phyloP scores from a whole-genome alignment of 2,797 vertebrate species.

The Emydoidea blandingii region DNA sequence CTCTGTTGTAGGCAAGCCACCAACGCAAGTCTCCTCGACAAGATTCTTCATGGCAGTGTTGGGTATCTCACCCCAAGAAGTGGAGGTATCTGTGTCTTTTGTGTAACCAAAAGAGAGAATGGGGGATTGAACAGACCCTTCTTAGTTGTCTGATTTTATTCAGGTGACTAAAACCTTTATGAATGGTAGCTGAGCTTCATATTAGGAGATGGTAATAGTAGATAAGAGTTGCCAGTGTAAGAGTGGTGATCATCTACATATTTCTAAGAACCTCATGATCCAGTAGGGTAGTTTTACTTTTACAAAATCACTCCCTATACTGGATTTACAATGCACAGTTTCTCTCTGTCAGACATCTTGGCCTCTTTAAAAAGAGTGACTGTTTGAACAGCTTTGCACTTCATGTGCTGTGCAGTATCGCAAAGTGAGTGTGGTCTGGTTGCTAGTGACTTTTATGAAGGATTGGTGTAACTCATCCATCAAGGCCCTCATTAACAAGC shows the following conservation, averaged over 20 bases:
- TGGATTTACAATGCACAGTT: neutral
- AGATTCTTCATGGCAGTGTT: constrained; percentile 95
- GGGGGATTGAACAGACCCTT: neutral
- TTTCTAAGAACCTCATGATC: neutral
- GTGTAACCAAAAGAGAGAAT: neutral
- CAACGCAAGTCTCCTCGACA: constrained; percentile 93
- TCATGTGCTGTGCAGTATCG: fast-evolving
- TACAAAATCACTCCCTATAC: neutral
- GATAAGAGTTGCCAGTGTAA: fast-evolving
- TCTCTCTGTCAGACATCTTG: fast-evolving
- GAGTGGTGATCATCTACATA: neutral
- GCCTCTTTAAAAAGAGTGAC: neutral
- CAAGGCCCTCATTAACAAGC: neutral
- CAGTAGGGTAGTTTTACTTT: neutral
- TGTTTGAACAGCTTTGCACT: neutral
- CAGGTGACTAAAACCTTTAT: fast-evolving
- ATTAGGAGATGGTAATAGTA: fast-evolving
- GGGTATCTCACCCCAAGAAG: constrained; percentile 94
- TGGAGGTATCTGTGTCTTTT: constrained; percentile 83
- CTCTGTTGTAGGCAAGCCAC: constrained; percentile 92
- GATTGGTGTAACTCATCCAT: fast-evolving
- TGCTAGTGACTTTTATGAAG: neutral
- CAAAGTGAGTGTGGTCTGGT: neutral
- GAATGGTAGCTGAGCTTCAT: fast-evolving
- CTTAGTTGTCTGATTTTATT: neutral